Evolutionary conservation across 2,888 invertebrate species (phyloP).

Genomic region (Pristionchus exspectatus): DNA sequence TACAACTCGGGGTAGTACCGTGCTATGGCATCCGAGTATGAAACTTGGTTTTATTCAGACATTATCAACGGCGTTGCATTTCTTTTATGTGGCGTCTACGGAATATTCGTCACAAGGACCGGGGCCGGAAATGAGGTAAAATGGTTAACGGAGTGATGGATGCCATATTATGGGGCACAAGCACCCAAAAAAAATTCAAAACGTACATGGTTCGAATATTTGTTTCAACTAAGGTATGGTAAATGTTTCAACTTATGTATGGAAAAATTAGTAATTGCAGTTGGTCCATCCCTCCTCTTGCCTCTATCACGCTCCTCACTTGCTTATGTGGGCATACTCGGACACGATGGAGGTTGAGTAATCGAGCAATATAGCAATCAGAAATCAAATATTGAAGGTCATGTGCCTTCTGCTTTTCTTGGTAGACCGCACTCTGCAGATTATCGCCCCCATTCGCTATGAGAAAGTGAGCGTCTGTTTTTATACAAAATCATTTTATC

Average conservation of each 20-base stretch:
- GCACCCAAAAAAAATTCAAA: too few relatives aligned
- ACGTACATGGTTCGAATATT: background rate
- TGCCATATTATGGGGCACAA: too few relatives aligned
- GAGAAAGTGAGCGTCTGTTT: constrained; percentile 55
- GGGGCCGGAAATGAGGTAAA: background rate
- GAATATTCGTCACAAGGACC: background rate
- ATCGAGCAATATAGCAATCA: too few relatives aligned
- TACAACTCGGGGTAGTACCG: too few relatives aligned
- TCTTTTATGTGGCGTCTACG: constrained; percentile 8
- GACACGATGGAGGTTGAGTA: constrained; percentile 52
- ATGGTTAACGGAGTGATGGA: too few relatives aligned
- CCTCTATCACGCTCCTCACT: constrained; percentile 57
- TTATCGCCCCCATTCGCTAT: constrained; percentile 60
- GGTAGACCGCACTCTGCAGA: constrained; percentile 58
- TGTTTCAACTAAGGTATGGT: too few relatives aligned
- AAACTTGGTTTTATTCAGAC: too few relatives aligned
- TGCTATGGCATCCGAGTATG: too few relatives aligned
- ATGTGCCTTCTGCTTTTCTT: constrained; percentile 53
- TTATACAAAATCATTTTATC: background rate
- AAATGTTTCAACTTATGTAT: too few relatives aligned
- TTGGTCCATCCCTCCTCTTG: constrained; percentile 60
- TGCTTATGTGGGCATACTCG: constrained; percentile 58
- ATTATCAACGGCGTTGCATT: background rate
- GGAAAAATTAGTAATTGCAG: too few relatives aligned
- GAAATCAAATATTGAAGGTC: background rate